Evolutionary conservation across 2,113 vertebrate genomes (phyloP), one percentile per base, ranked within the genome.

Genomic region (Dicrurus megarhynchus): DNA sequence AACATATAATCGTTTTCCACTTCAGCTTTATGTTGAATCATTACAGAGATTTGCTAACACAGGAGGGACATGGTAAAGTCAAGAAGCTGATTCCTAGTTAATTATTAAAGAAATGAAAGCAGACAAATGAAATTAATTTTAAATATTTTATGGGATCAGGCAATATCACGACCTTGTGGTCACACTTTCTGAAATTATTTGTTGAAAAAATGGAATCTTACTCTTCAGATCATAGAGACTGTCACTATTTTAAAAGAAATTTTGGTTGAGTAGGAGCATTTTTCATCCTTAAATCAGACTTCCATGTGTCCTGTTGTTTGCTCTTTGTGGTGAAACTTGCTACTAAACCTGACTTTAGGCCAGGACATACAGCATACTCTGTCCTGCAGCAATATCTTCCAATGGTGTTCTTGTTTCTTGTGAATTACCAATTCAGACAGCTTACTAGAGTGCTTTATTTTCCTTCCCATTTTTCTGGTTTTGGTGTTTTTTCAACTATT

Each of bases 121-220:
- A 21, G 69, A 84, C 4, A 90, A 95, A 96, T 89, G 5, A 95
- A 96, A 95, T 94, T 50, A 85, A 89, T 95, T 90, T 93, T 76
- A 96, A 96, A 95, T 94, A 93, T 90, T 96, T 93, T 56, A 89
- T 94, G 26, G 23, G 13, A 89, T 80, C 49, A 87, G 42, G 41
- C 21, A 89, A 53, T 28, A 91, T 60, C 4, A 15, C 68, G 82
- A 85, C 47, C 74, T 80, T 92, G 41, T 57, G 49, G 56, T 89
- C 60, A 65, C 63, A 84, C 20, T 89, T 80, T 27, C 44, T 37
- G 50, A 78, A 77, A 89, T 75, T 22, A 42, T 84, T 74, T 77
- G 13, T 60, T 59, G 35, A 85, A 90, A 75, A 74, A 57, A 41
- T 37, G 3, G 30, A 67, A 84, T 49, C 8, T 46, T 64, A 16